phyloP scores from a whole-genome alignment of 2,888 invertebrate species.

The Sesia apiformis region DNA sequence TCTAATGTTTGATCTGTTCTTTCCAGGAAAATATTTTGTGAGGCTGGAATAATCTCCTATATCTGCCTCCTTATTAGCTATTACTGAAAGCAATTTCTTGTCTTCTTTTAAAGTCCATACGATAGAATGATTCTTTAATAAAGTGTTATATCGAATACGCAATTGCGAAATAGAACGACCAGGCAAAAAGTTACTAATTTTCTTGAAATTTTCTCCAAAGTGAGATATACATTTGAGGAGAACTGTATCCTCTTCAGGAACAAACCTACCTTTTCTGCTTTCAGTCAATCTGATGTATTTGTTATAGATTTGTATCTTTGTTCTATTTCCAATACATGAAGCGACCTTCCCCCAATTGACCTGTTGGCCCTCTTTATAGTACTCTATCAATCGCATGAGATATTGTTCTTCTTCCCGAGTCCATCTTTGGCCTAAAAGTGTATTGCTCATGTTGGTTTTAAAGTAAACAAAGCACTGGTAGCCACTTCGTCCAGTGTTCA shows the following conservation, averaged over 20 bases:
- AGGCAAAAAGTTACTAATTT: slow-evolving; percentile 73
- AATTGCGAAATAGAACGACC: slow-evolving; percentile 77
- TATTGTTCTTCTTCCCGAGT: slow-evolving; percentile 79
- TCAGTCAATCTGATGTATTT: slow-evolving; percentile 57
- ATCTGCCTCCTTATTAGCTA: slow-evolving; percentile 58
- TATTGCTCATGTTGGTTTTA: slow-evolving; percentile 60
- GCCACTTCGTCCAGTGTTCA: slow-evolving; percentile 76
- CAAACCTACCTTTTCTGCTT: slow-evolving; percentile 76
- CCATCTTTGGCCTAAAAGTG: slow-evolving; percentile 70
- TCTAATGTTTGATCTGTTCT: slow-evolving; percentile 74
- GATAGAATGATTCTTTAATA: slow-evolving; percentile 48
- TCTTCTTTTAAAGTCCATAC: slow-evolving; percentile 79
- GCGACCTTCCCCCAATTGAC: slow-evolving; percentile 85
- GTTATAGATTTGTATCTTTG: slow-evolving; percentile 79
- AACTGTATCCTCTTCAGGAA: slow-evolving; percentile 78
- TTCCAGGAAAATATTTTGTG: slow-evolving; percentile 65
- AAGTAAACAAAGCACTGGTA: slow-evolving; percentile 82
- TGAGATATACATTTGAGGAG: slow-evolving; percentile 76
- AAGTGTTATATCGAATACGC: slow-evolving; percentile 72
- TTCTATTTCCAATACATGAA: slow-evolving; percentile 75
- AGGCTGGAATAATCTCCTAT: slow-evolving; percentile 50
- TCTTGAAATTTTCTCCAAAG: slow-evolving; percentile 77
- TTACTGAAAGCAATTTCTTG: slow-evolving; percentile 66
- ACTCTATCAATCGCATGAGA: slow-evolving; percentile 76
- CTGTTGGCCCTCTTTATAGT: slow-evolving; percentile 75